Conservation (phyloP, 2,888 invertebrate genomes). For the Argyra leucocephala region DNA sequence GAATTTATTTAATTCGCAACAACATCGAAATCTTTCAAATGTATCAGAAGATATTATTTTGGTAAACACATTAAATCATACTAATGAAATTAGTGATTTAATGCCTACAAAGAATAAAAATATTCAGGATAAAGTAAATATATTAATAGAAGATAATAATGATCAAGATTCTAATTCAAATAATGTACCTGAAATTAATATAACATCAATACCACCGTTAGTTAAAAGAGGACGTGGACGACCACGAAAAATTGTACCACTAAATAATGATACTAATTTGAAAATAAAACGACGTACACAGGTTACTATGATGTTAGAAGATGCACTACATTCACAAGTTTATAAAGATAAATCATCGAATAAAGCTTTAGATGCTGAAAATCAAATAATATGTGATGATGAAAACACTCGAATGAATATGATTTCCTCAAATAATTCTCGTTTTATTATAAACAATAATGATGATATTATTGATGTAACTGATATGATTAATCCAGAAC, state of each 20-base stretch:
- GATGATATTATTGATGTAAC: background rate
- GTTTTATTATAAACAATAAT: background rate
- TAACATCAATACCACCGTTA: constrained; percentile 24
- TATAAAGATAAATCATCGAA: background rate
- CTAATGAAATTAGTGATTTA: background rate
- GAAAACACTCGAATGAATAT: background rate
- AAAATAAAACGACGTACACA: background rate
- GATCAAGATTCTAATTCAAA: constrained; percentile 9
- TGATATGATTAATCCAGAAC: background rate
- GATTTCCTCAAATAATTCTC: background rate
- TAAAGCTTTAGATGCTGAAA: background rate
- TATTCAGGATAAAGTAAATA: background rate
- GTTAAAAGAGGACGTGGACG: constrained; percentile 45
- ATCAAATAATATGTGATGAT: background rate
- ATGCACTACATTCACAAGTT: constrained; percentile 7
- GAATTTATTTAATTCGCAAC: background rate
- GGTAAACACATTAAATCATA: background rate
- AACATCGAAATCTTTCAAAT: background rate
- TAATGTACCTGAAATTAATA: constrained; percentile 29
- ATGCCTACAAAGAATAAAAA: too few relatives aligned
- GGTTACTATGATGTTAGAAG: constrained; percentile 5
- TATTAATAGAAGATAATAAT: background rate
- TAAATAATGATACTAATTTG: constrained; percentile 16
- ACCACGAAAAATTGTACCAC: constrained; percentile 39
- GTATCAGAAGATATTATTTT: background rate